Evolutionary conservation across 2,113 vertebrate genomes (phyloP).

Genomic region (Riparia riparia): DNA sequence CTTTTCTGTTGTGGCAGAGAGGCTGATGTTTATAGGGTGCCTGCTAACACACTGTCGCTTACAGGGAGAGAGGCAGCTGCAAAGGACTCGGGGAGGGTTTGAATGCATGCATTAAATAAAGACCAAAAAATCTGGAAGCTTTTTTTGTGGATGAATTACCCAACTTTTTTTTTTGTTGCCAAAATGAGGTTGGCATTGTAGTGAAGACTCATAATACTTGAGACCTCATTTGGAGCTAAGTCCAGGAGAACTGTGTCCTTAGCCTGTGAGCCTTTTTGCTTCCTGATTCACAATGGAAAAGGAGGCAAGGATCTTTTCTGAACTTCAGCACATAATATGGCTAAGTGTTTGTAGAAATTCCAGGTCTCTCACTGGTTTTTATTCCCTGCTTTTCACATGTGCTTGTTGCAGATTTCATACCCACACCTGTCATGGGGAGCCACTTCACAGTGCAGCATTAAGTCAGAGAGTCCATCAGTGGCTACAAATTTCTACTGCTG

Average conservation of each 20-base stretch:
- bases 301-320: neutral
- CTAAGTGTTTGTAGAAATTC: neutral
- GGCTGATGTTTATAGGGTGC: neutral
- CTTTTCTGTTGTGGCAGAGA: fast-evolving
- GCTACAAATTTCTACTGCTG: neutral
- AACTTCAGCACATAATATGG: neutral
- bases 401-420: neutral
- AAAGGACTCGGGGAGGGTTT: neutral
- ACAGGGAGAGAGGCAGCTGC: neutral
- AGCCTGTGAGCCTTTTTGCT: neutral
- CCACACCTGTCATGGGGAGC: neutral
- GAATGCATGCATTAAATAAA: neutral
- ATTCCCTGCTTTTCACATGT: neutral
- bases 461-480: neutral
- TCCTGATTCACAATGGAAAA: neutral
- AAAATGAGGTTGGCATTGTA: neutral
- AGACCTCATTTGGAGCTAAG: neutral
- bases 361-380: neutral
- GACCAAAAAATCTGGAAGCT: neutral
- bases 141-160: neutral
- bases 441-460: neutral
- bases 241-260: neutral
- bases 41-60: neutral
- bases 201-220: neutral
- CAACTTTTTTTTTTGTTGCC: neutral